Conservation (phyloP, 1,140 invertebrate genomes). For the Drosophila athabasca region DNA sequence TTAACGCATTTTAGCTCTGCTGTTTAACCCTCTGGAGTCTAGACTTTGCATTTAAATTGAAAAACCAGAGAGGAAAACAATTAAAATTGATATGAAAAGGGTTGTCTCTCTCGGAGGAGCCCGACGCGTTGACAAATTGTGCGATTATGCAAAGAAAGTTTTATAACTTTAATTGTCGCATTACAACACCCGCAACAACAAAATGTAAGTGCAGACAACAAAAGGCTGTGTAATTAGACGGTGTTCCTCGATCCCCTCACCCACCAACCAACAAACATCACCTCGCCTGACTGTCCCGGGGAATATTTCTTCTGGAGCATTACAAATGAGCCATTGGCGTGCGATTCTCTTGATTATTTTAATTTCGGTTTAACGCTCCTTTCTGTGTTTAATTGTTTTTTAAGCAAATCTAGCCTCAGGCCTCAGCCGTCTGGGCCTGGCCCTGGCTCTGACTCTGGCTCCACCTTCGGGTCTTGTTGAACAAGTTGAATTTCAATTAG, state of each 20-base stretch:
- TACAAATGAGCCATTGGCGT: constrained; percentile 79
- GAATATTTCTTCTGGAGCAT: constrained; percentile 57
- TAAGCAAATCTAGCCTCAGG: constrained; percentile 51
- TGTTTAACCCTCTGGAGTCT: constrained; percentile 18
- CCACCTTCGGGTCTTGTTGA: background rate
- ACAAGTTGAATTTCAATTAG: constrained; percentile 1
- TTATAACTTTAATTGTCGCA: constrained; percentile 69
- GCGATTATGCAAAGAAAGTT: constrained; percentile 62
- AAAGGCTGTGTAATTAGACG: constrained; percentile 64
- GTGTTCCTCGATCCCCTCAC: background rate
- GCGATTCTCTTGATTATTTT: constrained; percentile 59
- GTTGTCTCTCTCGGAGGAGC: constrained; percentile 11
- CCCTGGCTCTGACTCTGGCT: background rate
- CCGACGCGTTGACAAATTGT: constrained; percentile 64
- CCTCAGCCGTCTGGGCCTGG: constrained; percentile 10
- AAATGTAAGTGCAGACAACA: constrained; percentile 41
- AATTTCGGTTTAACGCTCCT: constrained; percentile 52
- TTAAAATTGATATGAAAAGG: constrained; percentile 56
- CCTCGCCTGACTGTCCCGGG: background rate
- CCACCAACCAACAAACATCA: background rate
- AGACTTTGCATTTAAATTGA: constrained; percentile 70
- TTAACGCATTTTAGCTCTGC: constrained; percentile 63
- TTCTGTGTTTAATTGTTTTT: constrained; percentile 71
- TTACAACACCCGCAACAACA: constrained; percentile 37
- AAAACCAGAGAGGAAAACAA: constrained; percentile 36